phyloP scores from a whole-genome alignment of 2,113 vertebrate genomes.

The Hiodon alosoides region DNA sequence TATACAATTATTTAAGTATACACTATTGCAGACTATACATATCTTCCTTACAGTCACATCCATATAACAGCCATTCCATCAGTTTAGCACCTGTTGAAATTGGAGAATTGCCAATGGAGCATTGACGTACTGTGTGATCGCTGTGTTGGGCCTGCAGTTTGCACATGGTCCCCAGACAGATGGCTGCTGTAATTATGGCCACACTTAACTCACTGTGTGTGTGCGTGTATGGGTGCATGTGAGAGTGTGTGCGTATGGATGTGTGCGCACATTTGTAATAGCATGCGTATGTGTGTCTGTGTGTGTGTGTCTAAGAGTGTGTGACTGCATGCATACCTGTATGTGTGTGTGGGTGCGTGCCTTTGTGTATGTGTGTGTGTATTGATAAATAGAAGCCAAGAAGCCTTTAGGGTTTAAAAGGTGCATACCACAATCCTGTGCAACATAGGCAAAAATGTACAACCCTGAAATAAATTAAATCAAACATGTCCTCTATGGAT shows the following conservation, averaged over 20 bases:
- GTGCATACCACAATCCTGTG: background rate
- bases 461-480: background rate
- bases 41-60: background rate
- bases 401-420: constrained; percentile 5
- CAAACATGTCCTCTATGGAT: background rate
- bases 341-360: no score
- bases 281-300: background rate
- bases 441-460: background rate
- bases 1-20: background rate
- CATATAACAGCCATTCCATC: background rate
- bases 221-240: constrained; percentile 36
- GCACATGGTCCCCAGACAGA: constrained; percentile 40
- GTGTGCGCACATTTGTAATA: background rate
- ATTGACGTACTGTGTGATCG: background rate
- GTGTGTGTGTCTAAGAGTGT: constrained; percentile 21
- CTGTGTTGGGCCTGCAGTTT: constrained; percentile 25
- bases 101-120: background rate
- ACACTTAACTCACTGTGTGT: constrained; percentile 52
- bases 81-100: constrained; percentile 2
- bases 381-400: constrained; percentile 17
- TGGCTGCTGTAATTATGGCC: constrained; percentile 57
- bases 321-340: no score
- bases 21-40: no score
- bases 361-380: background rate
- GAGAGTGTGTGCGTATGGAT: background rate